Base-by-base conservation (phyloP, 2,888 invertebrate genomes). In the Oligia fasciuncula region DNA sequence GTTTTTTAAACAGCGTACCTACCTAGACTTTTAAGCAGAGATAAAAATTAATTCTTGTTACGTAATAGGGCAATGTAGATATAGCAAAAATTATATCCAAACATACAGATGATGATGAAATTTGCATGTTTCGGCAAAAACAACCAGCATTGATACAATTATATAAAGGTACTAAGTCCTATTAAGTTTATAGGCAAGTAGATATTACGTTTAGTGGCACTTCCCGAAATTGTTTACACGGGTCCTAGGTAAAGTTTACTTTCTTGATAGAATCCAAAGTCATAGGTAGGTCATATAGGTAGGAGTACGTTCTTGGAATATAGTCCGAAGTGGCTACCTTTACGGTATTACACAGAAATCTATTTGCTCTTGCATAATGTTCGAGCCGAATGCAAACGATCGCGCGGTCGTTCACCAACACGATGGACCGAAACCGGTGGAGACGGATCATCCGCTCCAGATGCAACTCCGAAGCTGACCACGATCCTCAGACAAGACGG, bases 221-320 rank as follows among this genome's bases (percentile, higher is more conserved):
- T 91, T 82, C 76, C 78, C 81, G 80, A 88, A 88, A 91, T 90
- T 91, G 90, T 91, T 90, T 90, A 86, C 85, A 74, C 84, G 71
- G 84, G 80, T 84, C 86, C 88, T 89, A 83, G 84, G 85, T 87
- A 89, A 91, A 89, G 90, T 89, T 91, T 89, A 83, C 84, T 86
- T 85, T 90, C 84, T 87, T 91, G 85, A 90, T 90, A 87, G 87
- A 89, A 89, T 87, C 81, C 80, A 83, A 80, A 83, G 75, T 67
- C 75, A 79, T 76, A 75, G 79, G 40, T 40, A 40, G 40, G 5
- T 40, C 40, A 40, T 6, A 40, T 5, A 40, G 68, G 62, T 13
- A 65, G 66, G 73, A 68, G 71, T 75, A 46, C 40, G 70, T 85
- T 76, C 71, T 63, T 40, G 29, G 19, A 82, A 82, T 74, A 13